A percentile compares a stretch with the other conserved stretches of the same genome.
Conservation (phyloP, 2,888 invertebrate species). For the Hirtodrosophila confusa region DNA sequence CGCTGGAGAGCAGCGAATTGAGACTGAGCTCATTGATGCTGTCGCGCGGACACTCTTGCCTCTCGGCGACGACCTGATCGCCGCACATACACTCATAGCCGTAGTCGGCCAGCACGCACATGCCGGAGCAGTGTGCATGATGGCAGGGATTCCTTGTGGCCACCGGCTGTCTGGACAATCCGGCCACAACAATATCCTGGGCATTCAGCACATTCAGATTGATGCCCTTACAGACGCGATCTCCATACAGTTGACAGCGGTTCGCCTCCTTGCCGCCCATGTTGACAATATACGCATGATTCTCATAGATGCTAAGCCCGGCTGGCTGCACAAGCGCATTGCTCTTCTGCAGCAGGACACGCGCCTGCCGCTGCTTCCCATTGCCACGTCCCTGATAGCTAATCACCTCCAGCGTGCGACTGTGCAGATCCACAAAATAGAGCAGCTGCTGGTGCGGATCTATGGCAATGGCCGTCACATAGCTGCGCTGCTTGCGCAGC, state of each 20-base stretch:
- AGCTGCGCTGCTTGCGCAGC: conserved; percentile 74
- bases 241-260: conserved; percentile 87
- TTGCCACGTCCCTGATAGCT: conserved; percentile 78
- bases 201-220: conserved; percentile 84
- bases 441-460: conserved; percentile 87
- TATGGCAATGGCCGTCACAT: conserved; percentile 84
- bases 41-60: conserved; percentile 77
- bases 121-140: conserved; percentile 85
- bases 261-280: conserved; percentile 86
- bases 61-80: conserved; percentile 82
- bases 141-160: conserved; percentile 85
- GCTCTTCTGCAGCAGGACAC: conserved; percentile 84
- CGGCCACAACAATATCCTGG: conserved; percentile 85
- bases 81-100: conserved; percentile 86
- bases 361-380: conserved; percentile 69
- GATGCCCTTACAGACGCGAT: conserved; percentile 85
- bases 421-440: conserved; percentile 90
- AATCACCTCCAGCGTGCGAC: conserved; percentile 85
- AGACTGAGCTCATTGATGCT: conserved; percentile 59
- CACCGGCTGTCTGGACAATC: conserved; percentile 86
- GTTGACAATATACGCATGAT: conserved; percentile 89
- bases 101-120: conserved; percentile 86
- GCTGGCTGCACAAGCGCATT: conserved; percentile 86
- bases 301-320: conserved; percentile 90
- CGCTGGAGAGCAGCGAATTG: conserved; percentile 11